Conservation (phyloP, 2,888 invertebrate genomes). For the Eupeodes luniger region DNA sequence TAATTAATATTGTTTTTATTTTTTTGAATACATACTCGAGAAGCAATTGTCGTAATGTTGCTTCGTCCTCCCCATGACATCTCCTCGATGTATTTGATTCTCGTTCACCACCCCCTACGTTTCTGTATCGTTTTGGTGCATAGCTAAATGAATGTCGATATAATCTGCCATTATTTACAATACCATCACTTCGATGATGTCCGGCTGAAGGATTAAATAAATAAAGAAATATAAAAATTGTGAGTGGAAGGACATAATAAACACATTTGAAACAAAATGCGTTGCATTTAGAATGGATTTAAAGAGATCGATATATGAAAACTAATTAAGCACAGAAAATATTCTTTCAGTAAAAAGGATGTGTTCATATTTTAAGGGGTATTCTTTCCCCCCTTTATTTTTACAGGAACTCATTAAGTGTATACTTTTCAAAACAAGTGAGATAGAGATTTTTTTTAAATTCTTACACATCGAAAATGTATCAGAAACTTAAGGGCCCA, state of each 20-base stretch:
- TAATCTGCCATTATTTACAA: conserved; percentile 83
- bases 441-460: too few relatives aligned
- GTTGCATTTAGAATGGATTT: neutral
- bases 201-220: conserved; percentile 79
- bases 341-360: neutral
- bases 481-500: too few relatives aligned
- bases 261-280: neutral
- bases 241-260: neutral
- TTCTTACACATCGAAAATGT: too few relatives aligned
- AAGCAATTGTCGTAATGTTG: conserved; percentile 97
- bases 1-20: conserved; percentile 1
- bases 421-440: too few relatives aligned
- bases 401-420: too few relatives aligned
- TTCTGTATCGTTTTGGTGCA: conserved; percentile 83
- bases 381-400: too few relatives aligned
- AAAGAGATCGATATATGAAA: conserved; percentile 51
- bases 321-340: neutral
- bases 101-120: conserved; percentile 83
- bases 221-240: conserved; percentile 11
- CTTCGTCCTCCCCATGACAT: conserved; percentile 91
- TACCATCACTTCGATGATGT: conserved; percentile 81
- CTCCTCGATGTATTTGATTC: conserved; percentile 83
- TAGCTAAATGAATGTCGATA: conserved; percentile 84
- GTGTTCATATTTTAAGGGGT: too few relatives aligned
- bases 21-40: conserved; percentile 89